Conservation (phyloP, 2,113 vertebrate species). For the Forbesichthys papilliferus region DNA sequence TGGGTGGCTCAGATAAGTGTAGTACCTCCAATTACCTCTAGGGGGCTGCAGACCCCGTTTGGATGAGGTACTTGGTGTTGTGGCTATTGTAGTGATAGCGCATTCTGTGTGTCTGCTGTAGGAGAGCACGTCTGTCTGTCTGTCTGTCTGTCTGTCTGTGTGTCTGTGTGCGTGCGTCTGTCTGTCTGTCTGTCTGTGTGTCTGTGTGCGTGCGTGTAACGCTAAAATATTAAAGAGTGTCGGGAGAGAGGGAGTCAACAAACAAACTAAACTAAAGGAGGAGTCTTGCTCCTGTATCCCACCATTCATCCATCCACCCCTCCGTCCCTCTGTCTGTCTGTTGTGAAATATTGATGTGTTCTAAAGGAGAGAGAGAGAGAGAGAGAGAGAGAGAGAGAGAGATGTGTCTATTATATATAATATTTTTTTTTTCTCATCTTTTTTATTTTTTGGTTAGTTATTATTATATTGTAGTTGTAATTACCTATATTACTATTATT, state of each 20-base stretch:
- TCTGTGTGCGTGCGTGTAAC: not conserved
- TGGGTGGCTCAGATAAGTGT: too few species aligned
- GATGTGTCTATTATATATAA: too few species aligned
- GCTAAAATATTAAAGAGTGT: slow-evolving; percentile 59
- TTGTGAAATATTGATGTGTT: slow-evolving; percentile 70
- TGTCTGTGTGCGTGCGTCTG: not conserved
- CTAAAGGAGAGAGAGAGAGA: slow-evolving; percentile 61
- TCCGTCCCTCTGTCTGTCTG: slow-evolving; percentile 8
- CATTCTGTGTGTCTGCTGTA: not conserved
- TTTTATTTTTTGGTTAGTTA: too few species aligned
- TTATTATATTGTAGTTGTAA: too few species aligned
- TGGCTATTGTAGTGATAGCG: too few species aligned
- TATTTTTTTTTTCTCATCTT: too few species aligned
- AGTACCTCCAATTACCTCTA: too few species aligned
- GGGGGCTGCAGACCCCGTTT: too few species aligned
- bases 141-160: not conserved
- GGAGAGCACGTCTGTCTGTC: not conserved
- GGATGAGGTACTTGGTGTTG: too few species aligned
- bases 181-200: not conserved
- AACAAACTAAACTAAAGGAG: slow-evolving; percentile 23
- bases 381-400: not conserved
- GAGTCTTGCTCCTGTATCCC: not conserved
- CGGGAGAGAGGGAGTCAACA: slow-evolving; percentile 27
- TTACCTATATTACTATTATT: too few species aligned
- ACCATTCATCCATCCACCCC: not conserved